Base-by-base conservation (phyloP, 2,888 invertebrate genomes). In the Ischnus inquisitorius region DNA sequence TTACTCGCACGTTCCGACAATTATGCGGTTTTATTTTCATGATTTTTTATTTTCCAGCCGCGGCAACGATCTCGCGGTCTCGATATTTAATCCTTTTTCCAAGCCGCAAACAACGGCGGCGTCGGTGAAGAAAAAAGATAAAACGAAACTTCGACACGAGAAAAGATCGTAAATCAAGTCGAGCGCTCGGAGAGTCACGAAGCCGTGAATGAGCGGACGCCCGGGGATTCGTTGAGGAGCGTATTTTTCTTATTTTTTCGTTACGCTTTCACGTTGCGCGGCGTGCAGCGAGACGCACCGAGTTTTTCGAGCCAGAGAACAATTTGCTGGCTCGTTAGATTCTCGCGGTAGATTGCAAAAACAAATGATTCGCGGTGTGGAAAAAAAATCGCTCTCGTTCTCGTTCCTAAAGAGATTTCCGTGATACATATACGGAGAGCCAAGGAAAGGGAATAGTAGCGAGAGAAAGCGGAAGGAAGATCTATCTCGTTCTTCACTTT, bases 251-350 rank as follows among this genome's bases (percentile, higher is more conserved):
- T 68, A 34, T 82, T 34, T 51, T 25, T 48, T 71, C 48, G 75
- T 83, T 41, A 83, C 79, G 83, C 85, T 85, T 83, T 83, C 83
- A 62, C 79, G 54, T 60, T 46, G n/a, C 0, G 25, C 62, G n/a
- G 10, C 41, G 54, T 4, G n/a, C n/a, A n/a, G 43, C 60, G n/a
- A n/a, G 16, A 48, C 25, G 8, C 6, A 34, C 22, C 62, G 16
- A 19, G 46, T 28, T 74, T 64, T 64, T 28, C 62, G 12, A 74
- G 74, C 16, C 34, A 39, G 6, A 57, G 6, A 28, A 46, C 46
- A 46, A 62, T 74, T 64, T 62, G 25, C 28, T 19, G 34, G 14
- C n/a, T 64, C 62, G 46, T 64, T 48, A 6, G 16, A 72, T 28
- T 74, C 43, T 19, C 16, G 51, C 14, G 5, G 14, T 22, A 14